Percentiles rank a stretch among this genome's conserved stretches.
phyloP scores from a whole-genome alignment of 2,113 vertebrate species.

The Laticauda laticaudata region DNA sequence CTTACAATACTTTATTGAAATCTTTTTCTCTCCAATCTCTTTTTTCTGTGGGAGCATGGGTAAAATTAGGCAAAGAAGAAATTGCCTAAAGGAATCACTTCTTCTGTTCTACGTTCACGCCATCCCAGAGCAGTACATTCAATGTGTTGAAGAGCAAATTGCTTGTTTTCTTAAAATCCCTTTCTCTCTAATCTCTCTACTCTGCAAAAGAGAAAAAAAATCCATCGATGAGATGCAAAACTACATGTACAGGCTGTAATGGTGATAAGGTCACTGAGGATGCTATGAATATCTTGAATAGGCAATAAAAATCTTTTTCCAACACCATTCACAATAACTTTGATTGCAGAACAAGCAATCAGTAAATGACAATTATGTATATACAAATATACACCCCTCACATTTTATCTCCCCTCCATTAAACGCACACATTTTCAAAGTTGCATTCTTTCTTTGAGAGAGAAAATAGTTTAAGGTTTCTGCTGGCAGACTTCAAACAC shows the following conservation, averaged over 20 bases:
- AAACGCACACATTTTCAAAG: background rate
- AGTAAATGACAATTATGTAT: background rate
- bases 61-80: background rate
- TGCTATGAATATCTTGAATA: background rate
- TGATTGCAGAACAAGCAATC: background rate
- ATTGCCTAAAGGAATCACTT: background rate
- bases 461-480: background rate
- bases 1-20: background rate
- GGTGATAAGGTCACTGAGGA: background rate
- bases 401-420: background rate
- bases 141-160: background rate
- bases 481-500: background rate
- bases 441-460: background rate
- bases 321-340: background rate
- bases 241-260: background rate
- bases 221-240: background rate
- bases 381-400: background rate
- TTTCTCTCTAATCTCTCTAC: background rate
- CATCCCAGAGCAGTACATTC: background rate
- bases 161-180: background rate
- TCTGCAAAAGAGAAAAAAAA: background rate
- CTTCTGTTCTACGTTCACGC: background rate
- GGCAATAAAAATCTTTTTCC: background rate
- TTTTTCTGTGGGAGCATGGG: background rate
- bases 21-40: background rate